phyloP scores from a whole-genome alignment of 2,888 invertebrate genomes.

The Drosophila anceps region DNA sequence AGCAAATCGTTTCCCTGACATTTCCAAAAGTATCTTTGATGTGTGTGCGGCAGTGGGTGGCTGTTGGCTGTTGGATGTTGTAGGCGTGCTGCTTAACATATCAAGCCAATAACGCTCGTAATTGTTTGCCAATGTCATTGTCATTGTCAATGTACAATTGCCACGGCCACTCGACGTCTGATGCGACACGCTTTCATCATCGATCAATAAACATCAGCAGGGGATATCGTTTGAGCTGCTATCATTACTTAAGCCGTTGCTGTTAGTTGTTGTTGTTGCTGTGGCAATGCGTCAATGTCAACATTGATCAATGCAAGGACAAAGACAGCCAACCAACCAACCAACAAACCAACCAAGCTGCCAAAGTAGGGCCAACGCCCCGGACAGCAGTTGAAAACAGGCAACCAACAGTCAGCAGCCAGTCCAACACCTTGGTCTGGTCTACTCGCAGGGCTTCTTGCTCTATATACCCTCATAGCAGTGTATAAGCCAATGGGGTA shows the following conservation, averaged over 20 bases:
- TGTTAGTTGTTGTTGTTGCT: constrained; percentile 10
- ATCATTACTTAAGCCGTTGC: constrained; percentile 24
- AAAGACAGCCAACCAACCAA: constrained; percentile 13
- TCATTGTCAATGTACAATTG: constrained; percentile 23
- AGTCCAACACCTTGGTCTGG: constrained; percentile 35
- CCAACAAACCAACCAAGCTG: background rate
- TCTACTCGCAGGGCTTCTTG: constrained; percentile 17
- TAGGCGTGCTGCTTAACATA: constrained; percentile 17
- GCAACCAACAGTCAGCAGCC: constrained; percentile 12
- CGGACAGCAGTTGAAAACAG: constrained; percentile 21
- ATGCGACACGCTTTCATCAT: constrained; percentile 22
- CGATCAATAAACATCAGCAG: constrained; percentile 40
- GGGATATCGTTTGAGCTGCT: constrained; percentile 22
- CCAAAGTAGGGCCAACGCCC: constrained; percentile 21
- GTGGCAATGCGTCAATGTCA: constrained; percentile 47
- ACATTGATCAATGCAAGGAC: constrained; percentile 44
- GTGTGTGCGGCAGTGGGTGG: background rate
- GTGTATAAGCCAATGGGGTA: background rate
- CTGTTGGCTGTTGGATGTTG: background rate
- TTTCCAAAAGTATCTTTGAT: constrained; percentile 22
- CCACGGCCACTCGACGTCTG: constrained; percentile 10
- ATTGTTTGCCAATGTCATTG: constrained; percentile 47
- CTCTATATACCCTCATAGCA: constrained; percentile 4
- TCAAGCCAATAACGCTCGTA: constrained; percentile 38
- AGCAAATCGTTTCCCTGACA: constrained; percentile 24